Evolutionary conservation across 1,140 invertebrate species (phyloP).

Genomic region (Trissolcus basalis): DNA sequence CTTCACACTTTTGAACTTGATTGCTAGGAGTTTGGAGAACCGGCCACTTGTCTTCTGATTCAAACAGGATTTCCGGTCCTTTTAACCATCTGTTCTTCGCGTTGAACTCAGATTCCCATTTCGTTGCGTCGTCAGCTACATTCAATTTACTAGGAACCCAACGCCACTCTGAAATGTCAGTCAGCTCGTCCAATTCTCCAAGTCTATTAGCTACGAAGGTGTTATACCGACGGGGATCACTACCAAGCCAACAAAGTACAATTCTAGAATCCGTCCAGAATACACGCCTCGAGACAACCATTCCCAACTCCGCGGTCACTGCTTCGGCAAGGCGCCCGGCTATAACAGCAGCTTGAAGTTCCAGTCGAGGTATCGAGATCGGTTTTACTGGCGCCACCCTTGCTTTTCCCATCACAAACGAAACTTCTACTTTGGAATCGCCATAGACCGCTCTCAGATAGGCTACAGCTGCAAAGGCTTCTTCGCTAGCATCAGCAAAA

Average conservation of each 20-base stretch:
- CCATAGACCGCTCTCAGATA: conserved; percentile 46
- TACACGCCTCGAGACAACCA: conserved; percentile 32
- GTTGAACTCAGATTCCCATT: not conserved
- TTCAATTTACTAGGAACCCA: conserved; percentile 58
- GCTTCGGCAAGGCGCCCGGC: conserved; percentile 2
- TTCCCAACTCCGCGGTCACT: not conserved
- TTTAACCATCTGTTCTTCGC: not conserved
- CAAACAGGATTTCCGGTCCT: not conserved
- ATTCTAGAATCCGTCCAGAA: conserved; percentile 59
- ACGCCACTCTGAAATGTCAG: conserved; percentile 40
- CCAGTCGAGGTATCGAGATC: conserved; percentile 13
- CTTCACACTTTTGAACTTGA: not conserved
- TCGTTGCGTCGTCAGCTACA: conserved; percentile 53
- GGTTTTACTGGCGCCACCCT: conserved; percentile 18
- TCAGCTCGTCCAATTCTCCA: conserved; percentile 62
- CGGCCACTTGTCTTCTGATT: not conserved
- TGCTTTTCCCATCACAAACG: conserved; percentile 10
- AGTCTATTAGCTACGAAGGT: conserved; percentile 69
- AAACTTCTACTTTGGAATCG: not conserved
- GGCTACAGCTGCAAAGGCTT: conserved; percentile 59
- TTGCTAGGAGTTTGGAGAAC: not conserved
- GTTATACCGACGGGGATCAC: conserved; percentile 58
- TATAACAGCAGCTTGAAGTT: conserved; percentile 18
- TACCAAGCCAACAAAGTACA: conserved; percentile 7
- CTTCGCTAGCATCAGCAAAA: conserved; percentile 51